These are phyloP conservation scores for Antechinus stuartii DNA, from an alignment of 2,113 vertebrate genomes.

Conservation along the genomic window DNA sequence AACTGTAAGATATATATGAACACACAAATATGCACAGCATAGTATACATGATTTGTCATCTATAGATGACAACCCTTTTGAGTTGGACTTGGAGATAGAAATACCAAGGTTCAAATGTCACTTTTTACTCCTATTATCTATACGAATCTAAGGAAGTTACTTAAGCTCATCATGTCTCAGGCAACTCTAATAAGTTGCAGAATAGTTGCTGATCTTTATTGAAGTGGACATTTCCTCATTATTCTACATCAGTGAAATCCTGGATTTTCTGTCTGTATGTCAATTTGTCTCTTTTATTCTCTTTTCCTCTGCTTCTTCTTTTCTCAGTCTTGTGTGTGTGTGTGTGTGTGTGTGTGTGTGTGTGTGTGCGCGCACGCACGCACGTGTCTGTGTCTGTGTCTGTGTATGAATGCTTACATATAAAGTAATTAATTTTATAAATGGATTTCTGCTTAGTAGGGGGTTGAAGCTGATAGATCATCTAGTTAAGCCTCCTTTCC, in stretches of 20 bases:
- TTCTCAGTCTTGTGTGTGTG: neutral
- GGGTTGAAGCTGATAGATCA: slow-evolving; percentile 21
- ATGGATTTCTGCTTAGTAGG: neutral
- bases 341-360: too few relatives aligned
- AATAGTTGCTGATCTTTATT: neutral
- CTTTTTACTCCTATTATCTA: neutral
- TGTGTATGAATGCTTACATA: neutral
- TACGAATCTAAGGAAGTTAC: neutral
- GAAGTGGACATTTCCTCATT: neutral
- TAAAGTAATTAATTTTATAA: slow-evolving; percentile 5
- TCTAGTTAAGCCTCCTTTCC: neutral
- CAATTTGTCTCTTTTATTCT: neutral
- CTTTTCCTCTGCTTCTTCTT: neutral
- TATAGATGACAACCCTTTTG: neutral
- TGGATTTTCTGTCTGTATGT: neutral
- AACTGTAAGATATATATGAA: neutral
- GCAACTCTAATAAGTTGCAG: neutral
- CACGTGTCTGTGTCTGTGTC: neutral
- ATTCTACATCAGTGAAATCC: neutral
- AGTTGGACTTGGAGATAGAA: neutral
- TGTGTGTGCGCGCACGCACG: too few relatives aligned
- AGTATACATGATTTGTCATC: neutral
- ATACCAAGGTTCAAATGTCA: neutral
- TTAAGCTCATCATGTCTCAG: neutral
- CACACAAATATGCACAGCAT: neutral